phyloP scores from a whole-genome alignment of 2,797 vertebrate species.

The Tangara arthus region DNA sequence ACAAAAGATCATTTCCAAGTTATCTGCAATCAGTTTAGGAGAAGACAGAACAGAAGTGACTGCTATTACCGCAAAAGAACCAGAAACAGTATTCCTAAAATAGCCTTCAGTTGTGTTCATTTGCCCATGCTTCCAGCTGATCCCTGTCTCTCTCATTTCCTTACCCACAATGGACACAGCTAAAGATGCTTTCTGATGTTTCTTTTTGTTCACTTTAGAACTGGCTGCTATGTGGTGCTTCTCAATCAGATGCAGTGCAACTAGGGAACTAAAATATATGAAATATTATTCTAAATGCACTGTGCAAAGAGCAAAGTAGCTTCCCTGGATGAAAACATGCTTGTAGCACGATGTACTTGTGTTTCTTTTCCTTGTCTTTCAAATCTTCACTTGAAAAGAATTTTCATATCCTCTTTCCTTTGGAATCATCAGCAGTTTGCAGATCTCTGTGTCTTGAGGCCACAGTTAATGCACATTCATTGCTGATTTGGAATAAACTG shows the following conservation, averaged over 20 bases:
- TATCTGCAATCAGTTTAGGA: not conserved
- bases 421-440: not conserved
- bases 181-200: not conserved
- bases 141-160: not conserved
- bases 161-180: not conserved
- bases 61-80: not conserved
- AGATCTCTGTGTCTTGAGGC: not conserved
- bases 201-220: not conserved
- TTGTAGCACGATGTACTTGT: not conserved
- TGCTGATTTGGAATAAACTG: not conserved
- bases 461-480: not conserved
- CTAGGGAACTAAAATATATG: not conserved
- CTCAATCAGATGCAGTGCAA: not conserved
- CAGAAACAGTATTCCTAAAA: not conserved
- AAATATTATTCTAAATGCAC: not conserved
- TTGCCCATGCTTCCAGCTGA: not conserved
- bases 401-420: not conserved
- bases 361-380: not conserved
- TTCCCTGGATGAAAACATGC: not conserved
- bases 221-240: not conserved
- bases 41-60: not conserved
- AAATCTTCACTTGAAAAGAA: not conserved
- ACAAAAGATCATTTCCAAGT: not conserved
- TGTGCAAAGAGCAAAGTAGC: not conserved
- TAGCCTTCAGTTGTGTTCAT: not conserved